A percentile compares a stretch with the other conserved stretches of the same genome.
Conservation (phyloP, 2,797 vertebrate genomes). For the Pyrrhura leucotis region DNA sequence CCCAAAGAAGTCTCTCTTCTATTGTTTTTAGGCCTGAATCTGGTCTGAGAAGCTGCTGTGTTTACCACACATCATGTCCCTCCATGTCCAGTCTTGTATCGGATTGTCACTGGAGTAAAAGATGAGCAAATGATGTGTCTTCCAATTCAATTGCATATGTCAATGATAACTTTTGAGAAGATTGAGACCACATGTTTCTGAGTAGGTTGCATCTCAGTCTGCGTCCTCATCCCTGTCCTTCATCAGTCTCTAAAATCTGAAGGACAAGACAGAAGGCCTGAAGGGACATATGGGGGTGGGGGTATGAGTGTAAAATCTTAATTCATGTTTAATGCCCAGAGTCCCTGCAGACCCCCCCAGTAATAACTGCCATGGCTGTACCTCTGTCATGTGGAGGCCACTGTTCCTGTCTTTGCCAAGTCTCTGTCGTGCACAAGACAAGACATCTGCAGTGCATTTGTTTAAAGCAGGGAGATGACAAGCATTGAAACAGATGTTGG, state of each 20-base stretch:
- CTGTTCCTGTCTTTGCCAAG: constrained; percentile 25
- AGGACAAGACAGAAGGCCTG: neutral
- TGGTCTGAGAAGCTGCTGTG: neutral
- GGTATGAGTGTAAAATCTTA: neutral
- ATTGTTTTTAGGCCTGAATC: neutral
- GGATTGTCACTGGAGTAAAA: neutral
- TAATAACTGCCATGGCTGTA: neutral
- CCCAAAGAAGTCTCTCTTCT: neutral
- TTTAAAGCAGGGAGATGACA: constrained; percentile 68
- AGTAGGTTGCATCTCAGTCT: neutral
- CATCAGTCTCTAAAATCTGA: neutral
- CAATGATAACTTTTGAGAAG: neutral
- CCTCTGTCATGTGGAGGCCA: constrained; percentile 41
- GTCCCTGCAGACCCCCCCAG: neutral
- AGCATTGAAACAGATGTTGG: constrained; percentile 68
- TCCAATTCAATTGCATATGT: neutral
- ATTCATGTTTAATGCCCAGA: neutral
- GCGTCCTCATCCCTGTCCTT: neutral
- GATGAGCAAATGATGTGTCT: neutral
- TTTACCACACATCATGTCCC: neutral
- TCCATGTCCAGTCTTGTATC: neutral
- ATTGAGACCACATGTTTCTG: neutral
- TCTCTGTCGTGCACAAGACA: constrained; percentile 59
- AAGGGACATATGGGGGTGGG: neutral
- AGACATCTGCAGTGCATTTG: constrained; percentile 70